Base-by-base conservation (phyloP, 2,888 invertebrate genomes). In the Orthonevra nobilis region DNA sequence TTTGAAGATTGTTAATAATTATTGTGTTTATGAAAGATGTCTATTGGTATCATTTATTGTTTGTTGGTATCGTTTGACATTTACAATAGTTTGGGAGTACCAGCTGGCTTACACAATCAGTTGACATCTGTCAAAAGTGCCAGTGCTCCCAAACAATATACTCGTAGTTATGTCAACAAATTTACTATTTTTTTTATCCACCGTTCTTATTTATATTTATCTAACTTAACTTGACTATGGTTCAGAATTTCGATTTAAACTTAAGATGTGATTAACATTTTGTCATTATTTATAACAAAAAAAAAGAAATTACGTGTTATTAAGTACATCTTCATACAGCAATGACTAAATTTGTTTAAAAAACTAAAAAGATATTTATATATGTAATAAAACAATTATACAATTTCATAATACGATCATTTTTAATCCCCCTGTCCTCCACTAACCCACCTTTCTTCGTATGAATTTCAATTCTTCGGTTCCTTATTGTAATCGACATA, bases 401-500 rank as follows among this genome's bases (percentile, higher is more conserved):
- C 32, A 70, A 52, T 15, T 61, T 61, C 44, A 42, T 61, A 72
- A 66, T 77, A 70, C 72, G 64, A 38, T 36, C n/a, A 9, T 10
- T 44, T 28, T 56, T 44, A 30, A 26, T 44, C 30, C 38, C 32
- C 54, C 46, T 63, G 17, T 42, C 63, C 15, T 28, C 42, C 17
- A n/a, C 48, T 3, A 12, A 3, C 23, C 9, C 2, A 12, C 7
- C 5, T 19, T 2, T 36, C 3, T 10, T n/a, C n/a, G n/a, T n/a
- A n/a, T n/a, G 6, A 10, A 23, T 20, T 36, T 54, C 85, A 89
- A 82, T 89, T 91, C 86, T 92, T 92, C 61, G 92, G 91, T 84
- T 92, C 91, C 86, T 93, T 94, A 86, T 93, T 94, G 86, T 95
- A 94, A 87, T 94, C 95, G 28, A 95, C 95, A 87, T 94, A 95